These are phyloP conservation scores for Cecropterus lyciades DNA, from an alignment of 1,140 invertebrate species.

Conservation along the genomic window DNA sequence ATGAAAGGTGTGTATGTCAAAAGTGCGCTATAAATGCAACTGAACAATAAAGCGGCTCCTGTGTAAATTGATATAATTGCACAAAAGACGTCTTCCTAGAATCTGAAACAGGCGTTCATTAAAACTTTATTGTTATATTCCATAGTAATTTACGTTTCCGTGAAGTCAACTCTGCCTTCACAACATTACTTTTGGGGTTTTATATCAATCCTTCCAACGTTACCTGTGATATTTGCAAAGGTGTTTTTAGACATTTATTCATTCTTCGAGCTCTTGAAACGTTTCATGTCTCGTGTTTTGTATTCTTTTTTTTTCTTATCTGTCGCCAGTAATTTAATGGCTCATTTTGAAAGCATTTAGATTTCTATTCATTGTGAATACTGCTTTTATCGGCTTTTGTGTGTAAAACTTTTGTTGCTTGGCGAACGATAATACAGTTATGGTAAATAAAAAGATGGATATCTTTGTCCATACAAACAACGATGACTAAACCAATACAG, in stretches of 20 bases:
- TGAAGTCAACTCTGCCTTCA: slow-evolving; percentile 32
- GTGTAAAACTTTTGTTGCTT: slow-evolving; percentile 5
- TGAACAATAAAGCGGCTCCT: slow-evolving; percentile 22
- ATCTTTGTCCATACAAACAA: not conserved
- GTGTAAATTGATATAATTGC: slow-evolving; percentile 45
- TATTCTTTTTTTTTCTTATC: slow-evolving; percentile 52
- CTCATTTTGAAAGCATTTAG: slow-evolving; percentile 42
- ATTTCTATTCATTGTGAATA: slow-evolving; percentile 43
- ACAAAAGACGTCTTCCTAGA: slow-evolving; percentile 44
- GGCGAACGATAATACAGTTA: slow-evolving; percentile 11
- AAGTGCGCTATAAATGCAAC: slow-evolving; percentile 3
- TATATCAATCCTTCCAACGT: slow-evolving; percentile 39
- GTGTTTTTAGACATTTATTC: slow-evolving; percentile 49
- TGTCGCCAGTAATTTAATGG: slow-evolving; percentile 49
- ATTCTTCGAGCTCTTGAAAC: slow-evolving; percentile 45
- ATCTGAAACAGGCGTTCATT: slow-evolving; percentile 56
- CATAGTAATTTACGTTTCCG: slow-evolving; percentile 56
- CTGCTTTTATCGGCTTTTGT: slow-evolving; percentile 42
- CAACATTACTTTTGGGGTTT: slow-evolving; percentile 15
- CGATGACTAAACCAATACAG: slow-evolving; percentile 2
- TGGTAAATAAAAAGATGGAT: slow-evolving; percentile 1
- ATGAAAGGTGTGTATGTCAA: not conserved
- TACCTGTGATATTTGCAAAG: slow-evolving; percentile 56
- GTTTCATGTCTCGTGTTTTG: slow-evolving; percentile 46
- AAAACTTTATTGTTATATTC: slow-evolving; percentile 58